These are phyloP conservation scores for Eutrigla gurnardus DNA, from an alignment of 2,797 vertebrate species.

Conservation along the genomic window DNA sequence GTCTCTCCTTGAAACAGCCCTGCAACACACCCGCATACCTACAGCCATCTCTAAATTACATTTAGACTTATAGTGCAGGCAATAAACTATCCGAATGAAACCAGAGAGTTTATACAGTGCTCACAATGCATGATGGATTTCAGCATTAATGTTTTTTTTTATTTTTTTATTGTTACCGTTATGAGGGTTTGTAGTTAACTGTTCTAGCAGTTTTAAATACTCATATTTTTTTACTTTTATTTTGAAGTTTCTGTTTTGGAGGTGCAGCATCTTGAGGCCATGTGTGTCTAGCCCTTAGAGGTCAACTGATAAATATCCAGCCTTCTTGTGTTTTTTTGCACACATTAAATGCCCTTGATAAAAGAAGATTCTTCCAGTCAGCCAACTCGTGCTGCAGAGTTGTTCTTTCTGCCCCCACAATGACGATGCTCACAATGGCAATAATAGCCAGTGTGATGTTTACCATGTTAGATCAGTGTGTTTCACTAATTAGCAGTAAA, in stretches of 20 bases:
- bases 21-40: neutral
- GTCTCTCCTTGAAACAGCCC: constrained; percentile 8
- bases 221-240: no score
- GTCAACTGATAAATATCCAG: neutral
- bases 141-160: neutral
- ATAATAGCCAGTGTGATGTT: no score
- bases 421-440: no score
- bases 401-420: no score
- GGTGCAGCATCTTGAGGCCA: neutral
- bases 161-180: neutral
- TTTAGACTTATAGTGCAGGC: neutral
- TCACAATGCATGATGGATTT: no score
- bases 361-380: neutral
- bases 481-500: constrained; percentile 2
- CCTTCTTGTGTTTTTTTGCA: neutral
- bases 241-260: neutral
- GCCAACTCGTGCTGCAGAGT: neutral
- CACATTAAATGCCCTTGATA: neutral
- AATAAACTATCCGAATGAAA: neutral
- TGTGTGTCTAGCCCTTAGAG: neutral
- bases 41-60: neutral
- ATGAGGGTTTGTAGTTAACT: neutral
- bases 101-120: neutral
- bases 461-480: neutral
- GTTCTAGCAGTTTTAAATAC: neutral